A percentile compares a stretch with the other conserved stretches of the same genome.
Conservation (phyloP, 2,888 invertebrate species). For the Terebella lapidaria region DNA sequence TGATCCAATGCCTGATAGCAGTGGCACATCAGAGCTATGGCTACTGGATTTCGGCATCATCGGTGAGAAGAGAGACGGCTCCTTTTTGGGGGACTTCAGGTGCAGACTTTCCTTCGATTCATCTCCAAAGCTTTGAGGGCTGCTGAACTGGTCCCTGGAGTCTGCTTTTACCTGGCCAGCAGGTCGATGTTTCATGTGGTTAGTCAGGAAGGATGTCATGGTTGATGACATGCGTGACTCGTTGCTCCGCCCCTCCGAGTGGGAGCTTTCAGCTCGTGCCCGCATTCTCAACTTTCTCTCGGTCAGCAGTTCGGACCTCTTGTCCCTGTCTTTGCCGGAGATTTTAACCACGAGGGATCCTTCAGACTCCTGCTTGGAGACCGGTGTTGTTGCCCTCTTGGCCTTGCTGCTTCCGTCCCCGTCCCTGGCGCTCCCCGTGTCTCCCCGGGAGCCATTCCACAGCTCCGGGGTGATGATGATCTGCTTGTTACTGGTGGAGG, state of each 20-base stretch:
- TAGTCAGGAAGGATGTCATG: no score
- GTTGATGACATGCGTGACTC: background rate
- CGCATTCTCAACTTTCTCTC: background rate
- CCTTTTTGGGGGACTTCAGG: background rate
- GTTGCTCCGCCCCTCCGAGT: background rate
- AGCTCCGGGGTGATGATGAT: conserved; percentile 80
- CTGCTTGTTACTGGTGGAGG: conserved; percentile 5
- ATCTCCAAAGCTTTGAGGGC: background rate
- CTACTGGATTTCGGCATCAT: background rate
- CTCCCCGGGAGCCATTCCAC: conserved; percentile 60
- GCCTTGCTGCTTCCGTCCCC: background rate
- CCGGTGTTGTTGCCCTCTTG: background rate
- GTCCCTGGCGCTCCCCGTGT: background rate
- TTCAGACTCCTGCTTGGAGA: background rate
- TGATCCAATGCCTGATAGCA: no score
- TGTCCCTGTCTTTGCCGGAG: background rate
- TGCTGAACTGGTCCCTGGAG: background rate
- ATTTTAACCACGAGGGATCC: background rate
- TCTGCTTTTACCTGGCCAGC: background rate
- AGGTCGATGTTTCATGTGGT: background rate
- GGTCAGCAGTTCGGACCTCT: background rate
- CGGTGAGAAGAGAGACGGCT: background rate
- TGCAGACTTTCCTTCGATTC: background rate
- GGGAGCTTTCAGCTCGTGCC: background rate
- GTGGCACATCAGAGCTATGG: background rate